Base-by-base conservation (phyloP, 2,888 invertebrate species). In the Agonopterix subpropinquella region DNA sequence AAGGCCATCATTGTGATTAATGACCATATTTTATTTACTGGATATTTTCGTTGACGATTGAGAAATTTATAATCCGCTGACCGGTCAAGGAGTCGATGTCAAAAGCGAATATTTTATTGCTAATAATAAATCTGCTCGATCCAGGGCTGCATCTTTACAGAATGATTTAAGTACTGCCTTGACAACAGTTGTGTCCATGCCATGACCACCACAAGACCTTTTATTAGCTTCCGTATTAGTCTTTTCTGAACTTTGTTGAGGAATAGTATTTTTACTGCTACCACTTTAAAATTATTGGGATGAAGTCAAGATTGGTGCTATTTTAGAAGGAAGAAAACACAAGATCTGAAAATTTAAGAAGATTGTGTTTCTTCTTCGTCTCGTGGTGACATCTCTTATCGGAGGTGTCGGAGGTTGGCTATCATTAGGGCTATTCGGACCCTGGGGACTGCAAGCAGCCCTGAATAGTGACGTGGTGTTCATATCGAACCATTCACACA, bases 51-150 rank as follows among this genome's bases (percentile, higher is more conserved):
- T n/a, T 43, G 43, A n/a, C 57, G 50, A 65, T 68, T 63, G 64
- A 63, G 64, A 64, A 67, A 61, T 53, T 52, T 45, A 59, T 59
- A 57, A 64, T 61, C 46, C 54, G 56, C 46, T 56, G 61, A 68
- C 65, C 62, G 65, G 58, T 71, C 70, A 71, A 75, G 69, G 68
- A 59, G 57, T 51, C 54, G 48, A 43, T 68, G 52, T 64, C 48
- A 63, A 58, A 70, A 69, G 56, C 47, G 45, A 51, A 48, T 48
- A 41, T 42, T n/a, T n/a, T 50, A 43, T 11, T 37, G 44, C 9
- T 28, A 44, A 41, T 42, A 36, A 52, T 47, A 47, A 47, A 47
- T 47, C 47, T 36, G 9, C 3, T 7, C 41, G 46, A 37, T 8
- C 11, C 37, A 10, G n/a, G n/a, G 8, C 28, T 28, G 28, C 28